A percentile compares a stretch with the other conserved stretches of the same genome.
These are phyloP conservation scores for Syngnathus scovelli DNA, from an alignment of 2,113 vertebrate species.

Conservation along the genomic window DNA sequence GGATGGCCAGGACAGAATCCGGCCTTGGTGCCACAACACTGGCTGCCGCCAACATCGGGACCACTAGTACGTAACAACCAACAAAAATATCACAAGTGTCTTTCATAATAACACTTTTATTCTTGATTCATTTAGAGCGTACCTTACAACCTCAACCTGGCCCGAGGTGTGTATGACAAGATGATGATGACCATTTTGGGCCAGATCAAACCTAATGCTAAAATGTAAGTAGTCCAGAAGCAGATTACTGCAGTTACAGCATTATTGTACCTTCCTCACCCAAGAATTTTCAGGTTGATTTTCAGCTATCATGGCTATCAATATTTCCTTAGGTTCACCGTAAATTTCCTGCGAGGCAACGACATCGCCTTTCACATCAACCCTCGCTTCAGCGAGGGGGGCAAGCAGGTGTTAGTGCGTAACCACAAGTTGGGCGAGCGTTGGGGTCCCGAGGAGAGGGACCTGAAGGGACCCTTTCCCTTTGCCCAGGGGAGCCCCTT, in stretches of 20 bases:
- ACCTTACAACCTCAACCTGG: slow-evolving; percentile 71
- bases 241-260: background rate
- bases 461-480: slow-evolving; percentile 64
- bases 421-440: slow-evolving; percentile 69
- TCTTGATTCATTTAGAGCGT: slow-evolving; percentile 54
- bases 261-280: too few relatives aligned
- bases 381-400: slow-evolving; percentile 70
- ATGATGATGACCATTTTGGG: slow-evolving; percentile 74
- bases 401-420: slow-evolving; percentile 67
- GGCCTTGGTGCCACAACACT: slow-evolving; percentile 39
- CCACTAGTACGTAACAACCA: slow-evolving; percentile 60
- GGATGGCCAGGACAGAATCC: slow-evolving; percentile 71
- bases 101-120: background rate
- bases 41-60: slow-evolving; percentile 63
- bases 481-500: slow-evolving; percentile 67
- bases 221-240: slow-evolving; percentile 60
- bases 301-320: too few relatives aligned
- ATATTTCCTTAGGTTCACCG: slow-evolving; percentile 63
- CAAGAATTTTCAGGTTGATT: too few relatives aligned
- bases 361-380: slow-evolving; percentile 76
- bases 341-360: slow-evolving; percentile 73
- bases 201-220: slow-evolving; percentile 69
- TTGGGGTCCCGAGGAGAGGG: slow-evolving; percentile 73
- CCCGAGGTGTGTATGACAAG: slow-evolving; percentile 72
- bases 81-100: background rate